A percentile compares a stretch with the other conserved stretches of the same genome.
Conservation (phyloP, 2,797 vertebrate species). For the Mionectes olivaceus region DNA sequence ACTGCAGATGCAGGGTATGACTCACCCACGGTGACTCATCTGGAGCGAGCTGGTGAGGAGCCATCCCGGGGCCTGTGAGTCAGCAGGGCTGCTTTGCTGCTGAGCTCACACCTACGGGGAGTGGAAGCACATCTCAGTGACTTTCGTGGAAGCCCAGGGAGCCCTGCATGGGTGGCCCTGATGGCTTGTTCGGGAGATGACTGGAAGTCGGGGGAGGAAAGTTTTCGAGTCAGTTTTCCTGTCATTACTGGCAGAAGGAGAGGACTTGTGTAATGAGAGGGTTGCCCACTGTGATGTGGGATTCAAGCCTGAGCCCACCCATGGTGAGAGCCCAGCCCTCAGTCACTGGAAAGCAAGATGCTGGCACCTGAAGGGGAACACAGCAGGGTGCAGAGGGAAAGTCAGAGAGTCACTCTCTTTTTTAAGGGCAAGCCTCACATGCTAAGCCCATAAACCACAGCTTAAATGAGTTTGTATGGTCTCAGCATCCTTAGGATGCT, state of each 20-base stretch:
- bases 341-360: neutral
- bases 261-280: neutral
- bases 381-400: neutral
- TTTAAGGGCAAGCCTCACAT: neutral
- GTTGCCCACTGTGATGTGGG: neutral
- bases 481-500: neutral
- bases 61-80: slow-evolving; percentile 38
- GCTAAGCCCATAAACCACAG: neutral
- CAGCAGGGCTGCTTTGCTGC: slow-evolving; percentile 18
- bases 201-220: neutral
- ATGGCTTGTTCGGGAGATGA: neutral
- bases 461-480: neutral
- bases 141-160: neutral
- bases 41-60: neutral
- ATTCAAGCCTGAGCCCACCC: neutral
- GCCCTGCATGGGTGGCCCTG: neutral
- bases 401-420: neutral
- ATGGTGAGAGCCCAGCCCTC: neutral
- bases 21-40: slow-evolving; percentile 56
- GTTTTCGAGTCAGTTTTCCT: fast-evolving
- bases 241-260: neutral
- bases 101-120: slow-evolving; percentile 18
- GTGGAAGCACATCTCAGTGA: neutral
- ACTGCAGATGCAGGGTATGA: slow-evolving; percentile 53
- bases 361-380: neutral